Percentiles rank a stretch among this genome's conserved stretches.
Evolutionary conservation across 2,797 vertebrate genomes (phyloP).

Genomic region (Coluber constrictor): DNA sequence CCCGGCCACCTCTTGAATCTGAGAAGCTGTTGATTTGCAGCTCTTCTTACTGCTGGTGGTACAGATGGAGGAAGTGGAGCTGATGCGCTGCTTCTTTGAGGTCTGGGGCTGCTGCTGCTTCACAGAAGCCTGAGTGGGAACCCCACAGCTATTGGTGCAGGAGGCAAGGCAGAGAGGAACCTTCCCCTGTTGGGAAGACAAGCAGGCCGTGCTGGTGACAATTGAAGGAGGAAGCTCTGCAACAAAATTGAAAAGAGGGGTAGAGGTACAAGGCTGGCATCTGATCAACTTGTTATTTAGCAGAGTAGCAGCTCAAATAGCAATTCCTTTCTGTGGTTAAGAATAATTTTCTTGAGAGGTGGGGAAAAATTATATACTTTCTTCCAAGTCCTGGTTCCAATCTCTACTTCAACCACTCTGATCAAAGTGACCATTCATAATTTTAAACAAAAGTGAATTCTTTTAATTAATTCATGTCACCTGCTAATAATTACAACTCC

Average conservation of each 20-base stretch:
- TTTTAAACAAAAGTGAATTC: not conserved
- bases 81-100: constrained; percentile 34
- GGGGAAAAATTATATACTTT: not conserved
- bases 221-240: not conserved
- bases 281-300: not conserved
- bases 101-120: not conserved
- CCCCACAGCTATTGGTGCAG: not conserved
- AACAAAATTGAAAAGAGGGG: not conserved
- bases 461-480: not conserved
- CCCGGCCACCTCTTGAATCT: constrained; percentile 73
- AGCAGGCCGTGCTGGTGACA: not conserved
- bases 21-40: constrained; percentile 62
- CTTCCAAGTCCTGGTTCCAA: not conserved
- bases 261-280: not conserved
- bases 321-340: not conserved
- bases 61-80: constrained; percentile 60
- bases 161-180: not conserved
- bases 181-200: not conserved
- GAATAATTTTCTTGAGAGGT: not conserved
- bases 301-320: not conserved
- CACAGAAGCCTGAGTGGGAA: not conserved
- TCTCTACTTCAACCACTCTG: too few relatives aligned
- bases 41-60: constrained; percentile 63
- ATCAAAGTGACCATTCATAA: not conserved
- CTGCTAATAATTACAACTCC: not conserved